Conservation (phyloP, 2,113 vertebrate genomes). For the Petroica traversi region DNA sequence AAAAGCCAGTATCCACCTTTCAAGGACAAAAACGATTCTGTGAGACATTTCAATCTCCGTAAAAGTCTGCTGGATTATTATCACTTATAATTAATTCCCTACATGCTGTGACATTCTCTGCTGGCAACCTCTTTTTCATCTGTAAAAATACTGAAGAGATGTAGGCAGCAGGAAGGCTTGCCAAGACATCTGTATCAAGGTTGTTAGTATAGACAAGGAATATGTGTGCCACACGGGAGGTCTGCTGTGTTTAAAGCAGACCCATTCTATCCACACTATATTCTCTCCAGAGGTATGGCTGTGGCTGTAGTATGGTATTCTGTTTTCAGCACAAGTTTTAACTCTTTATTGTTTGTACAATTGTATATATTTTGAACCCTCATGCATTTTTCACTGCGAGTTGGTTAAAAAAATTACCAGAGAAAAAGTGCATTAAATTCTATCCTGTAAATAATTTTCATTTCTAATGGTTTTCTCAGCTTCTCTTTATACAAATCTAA, state of each 20-base stretch:
- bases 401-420: background rate
- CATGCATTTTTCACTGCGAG: background rate
- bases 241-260: background rate
- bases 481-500: background rate
- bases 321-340: background rate
- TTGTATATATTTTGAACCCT: background rate
- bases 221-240: background rate
- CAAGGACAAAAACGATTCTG: background rate
- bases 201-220: background rate
- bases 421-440: background rate
- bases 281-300: background rate
- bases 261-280: background rate
- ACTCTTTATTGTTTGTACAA: background rate
- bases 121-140: conserved; percentile 15
- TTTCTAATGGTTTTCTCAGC: background rate
- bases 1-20: background rate
- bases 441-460: background rate
- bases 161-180: background rate
- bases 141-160: conserved; percentile 7
- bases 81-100: conserved; percentile 11
- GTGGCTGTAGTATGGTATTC: background rate
- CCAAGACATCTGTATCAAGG: conserved; percentile 22
- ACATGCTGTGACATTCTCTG: background rate
- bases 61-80: conserved; percentile 24
- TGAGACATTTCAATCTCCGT: background rate